A percentile compares a stretch with the other conserved stretches of the same genome.
Conservation (phyloP, 92 coral and sea anemone species). For the Porites divaricata region DNA sequence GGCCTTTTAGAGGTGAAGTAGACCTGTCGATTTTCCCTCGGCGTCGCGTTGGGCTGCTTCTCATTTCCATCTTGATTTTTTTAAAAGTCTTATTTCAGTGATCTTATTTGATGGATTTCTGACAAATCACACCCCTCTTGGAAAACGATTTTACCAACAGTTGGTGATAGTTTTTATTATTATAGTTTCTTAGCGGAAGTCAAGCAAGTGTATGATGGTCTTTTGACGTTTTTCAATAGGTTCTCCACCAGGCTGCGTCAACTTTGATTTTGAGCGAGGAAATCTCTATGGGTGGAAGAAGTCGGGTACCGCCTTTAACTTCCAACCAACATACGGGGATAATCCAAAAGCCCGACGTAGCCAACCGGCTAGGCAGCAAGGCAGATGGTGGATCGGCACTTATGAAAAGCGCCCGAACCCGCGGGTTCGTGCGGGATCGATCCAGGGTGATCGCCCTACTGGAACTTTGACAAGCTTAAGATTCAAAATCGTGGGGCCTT, state of each 20-base stretch:
- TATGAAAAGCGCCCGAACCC: conserved; percentile 59
- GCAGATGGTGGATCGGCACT: conserved; percentile 63
- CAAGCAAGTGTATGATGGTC: not conserved
- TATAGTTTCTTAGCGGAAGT: no score
- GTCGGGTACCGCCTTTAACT: conserved; percentile 69
- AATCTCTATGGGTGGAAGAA: conserved; percentile 66
- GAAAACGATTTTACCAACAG: no score
- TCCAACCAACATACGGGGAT: conserved; percentile 71
- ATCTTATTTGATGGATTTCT: no score
- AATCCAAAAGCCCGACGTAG: conserved; percentile 50
- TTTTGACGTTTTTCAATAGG: conserved; percentile 8
- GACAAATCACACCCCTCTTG: no score
- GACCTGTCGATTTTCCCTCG: no score
- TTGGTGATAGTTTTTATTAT: no score
- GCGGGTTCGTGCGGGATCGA: conserved; percentile 34
- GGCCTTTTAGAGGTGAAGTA: no score
- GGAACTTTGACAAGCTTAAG: conserved; percentile 55
- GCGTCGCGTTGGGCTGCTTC: no score
- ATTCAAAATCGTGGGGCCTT: conserved; percentile 56
- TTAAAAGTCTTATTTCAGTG: no score
- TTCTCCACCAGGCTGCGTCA: conserved; percentile 69
- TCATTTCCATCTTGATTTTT: no score
- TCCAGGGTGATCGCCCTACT: conserved; percentile 59
- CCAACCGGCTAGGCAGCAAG: conserved; percentile 46
- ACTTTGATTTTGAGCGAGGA: conserved; percentile 71